Percentiles rank a stretch among this genome's conserved stretches.
These are phyloP conservation scores for Drosophila tani DNA, from an alignment of 1,140 invertebrate species.

Conservation along the genomic window DNA sequence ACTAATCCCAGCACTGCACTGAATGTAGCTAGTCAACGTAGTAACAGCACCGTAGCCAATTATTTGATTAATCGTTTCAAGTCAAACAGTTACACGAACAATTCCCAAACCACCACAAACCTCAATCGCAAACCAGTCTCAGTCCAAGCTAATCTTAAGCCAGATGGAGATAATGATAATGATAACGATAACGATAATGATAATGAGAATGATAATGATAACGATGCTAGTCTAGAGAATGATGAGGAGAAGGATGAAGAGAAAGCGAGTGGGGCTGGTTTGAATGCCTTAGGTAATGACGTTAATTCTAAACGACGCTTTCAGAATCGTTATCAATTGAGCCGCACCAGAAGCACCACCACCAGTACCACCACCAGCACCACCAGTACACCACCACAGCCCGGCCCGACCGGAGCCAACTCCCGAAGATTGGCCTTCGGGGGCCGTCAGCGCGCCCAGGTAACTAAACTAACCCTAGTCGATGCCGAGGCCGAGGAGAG, in stretches of 20 bases:
- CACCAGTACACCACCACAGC: slow-evolving; percentile 13
- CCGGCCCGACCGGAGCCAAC: slow-evolving; percentile 16
- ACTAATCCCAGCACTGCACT: slow-evolving; percentile 45
- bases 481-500: slow-evolving; percentile 42
- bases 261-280: slow-evolving; percentile 36
- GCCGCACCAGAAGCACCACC: slow-evolving; percentile 61
- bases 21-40: slow-evolving; percentile 65
- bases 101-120: slow-evolving; percentile 12
- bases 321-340: slow-evolving; percentile 84
- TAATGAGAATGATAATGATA: slow-evolving; percentile 40
- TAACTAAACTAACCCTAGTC: slow-evolving; percentile 70
- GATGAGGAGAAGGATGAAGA: slow-evolving; percentile 35
- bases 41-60: slow-evolving; percentile 82
- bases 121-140: slow-evolving; percentile 43
- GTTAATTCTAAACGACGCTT: slow-evolving; percentile 85
- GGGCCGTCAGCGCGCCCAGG: slow-evolving; percentile 56
- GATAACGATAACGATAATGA: slow-evolving; percentile 21
- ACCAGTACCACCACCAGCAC: slow-evolving; percentile 36
- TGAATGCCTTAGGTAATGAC: slow-evolving; percentile 68
- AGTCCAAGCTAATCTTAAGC: slow-evolving; percentile 59
- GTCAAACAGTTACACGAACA: slow-evolving; percentile 50
- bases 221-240: slow-evolving; percentile 57
- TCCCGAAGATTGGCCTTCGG: slow-evolving; percentile 47
- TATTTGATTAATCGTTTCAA: slow-evolving; percentile 70
- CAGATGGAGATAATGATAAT: slow-evolving; percentile 26